Base-by-base conservation (phyloP, 64 coral and sea anemone species). In the Montipora efflorescens region DNA sequence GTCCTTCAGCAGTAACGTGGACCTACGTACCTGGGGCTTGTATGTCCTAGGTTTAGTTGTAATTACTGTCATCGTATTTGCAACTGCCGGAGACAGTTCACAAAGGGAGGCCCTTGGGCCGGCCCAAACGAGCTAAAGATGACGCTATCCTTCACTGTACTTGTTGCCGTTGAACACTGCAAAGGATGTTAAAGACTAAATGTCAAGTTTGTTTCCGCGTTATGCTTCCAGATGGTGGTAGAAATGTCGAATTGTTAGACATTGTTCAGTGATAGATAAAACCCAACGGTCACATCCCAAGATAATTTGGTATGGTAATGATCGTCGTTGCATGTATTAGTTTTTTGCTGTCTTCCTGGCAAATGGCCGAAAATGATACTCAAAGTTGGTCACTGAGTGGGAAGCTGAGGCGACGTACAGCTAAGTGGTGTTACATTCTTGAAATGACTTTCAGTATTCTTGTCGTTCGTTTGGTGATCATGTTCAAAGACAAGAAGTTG, bases 361-460 rank as follows among this genome's bases (percentile, higher is more conserved):
- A 80, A 44, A 59, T 88, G 18, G 9, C 15, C 4, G 81, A 91
- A 47, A 85, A 64, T 1, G 59, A 64, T 64, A 4, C 3, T 64
- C 8, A 64, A 64, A 45, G 10, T 22, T 28, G 80, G 53, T 5
- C 5, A 4, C 53, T 57, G 53, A 5, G 5, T 57, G 6, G 6
- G 10, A 91, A 95, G 16, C 10, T 59, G 14, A 8, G 57, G 18
- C n/a, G 44, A 43, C 87, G 68, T 47, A 1, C 62, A 19, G 57
- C 2, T 11, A 5, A 3, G 6, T 64, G 14, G 9, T 78, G 96
- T 7, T 75, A 77, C 2, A 25, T 64, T 51, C 1, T 87, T 8
- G 92, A 92, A 67, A 66, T 95, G 4, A 9, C 89, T 11, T 22
- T 69, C 2, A 78, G 94, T 1, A 92, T 98, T 57, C 45, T 92